A percentile compares a stretch with the other conserved stretches of the same genome.
phyloP scores from a whole-genome alignment of 2,888 invertebrate genomes.

The Xiphydria camelus region DNA sequence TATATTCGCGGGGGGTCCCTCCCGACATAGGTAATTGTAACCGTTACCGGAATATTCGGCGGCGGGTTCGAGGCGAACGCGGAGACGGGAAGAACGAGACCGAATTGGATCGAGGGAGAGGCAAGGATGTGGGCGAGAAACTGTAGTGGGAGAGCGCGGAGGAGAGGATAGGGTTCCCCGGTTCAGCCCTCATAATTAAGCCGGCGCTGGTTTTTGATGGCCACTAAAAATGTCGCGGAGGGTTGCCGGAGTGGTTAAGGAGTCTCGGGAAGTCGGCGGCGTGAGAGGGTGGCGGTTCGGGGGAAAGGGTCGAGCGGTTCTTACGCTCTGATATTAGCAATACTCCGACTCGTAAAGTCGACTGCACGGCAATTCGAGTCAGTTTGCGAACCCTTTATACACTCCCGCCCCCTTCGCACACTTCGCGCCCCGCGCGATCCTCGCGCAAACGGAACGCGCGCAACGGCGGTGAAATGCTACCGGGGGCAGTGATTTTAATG shows the following conservation, averaged over 20 bases:
- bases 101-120: neutral
- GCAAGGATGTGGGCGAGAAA: neutral
- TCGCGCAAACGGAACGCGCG: slow-evolving; percentile 12
- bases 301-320: slow-evolving; percentile 14
- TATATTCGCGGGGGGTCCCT: too few species aligned
- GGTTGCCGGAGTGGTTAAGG: slow-evolving; percentile 51
- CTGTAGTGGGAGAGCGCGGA: neutral
- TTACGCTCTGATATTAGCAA: slow-evolving; percentile 54
- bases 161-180: slow-evolving; percentile 14
- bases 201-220: slow-evolving; percentile 54
- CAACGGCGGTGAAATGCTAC: slow-evolving; percentile 35
- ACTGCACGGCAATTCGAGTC: slow-evolving; percentile 54
- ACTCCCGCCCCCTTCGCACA: slow-evolving; percentile 28
- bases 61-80: neutral
- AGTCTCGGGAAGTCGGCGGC: slow-evolving; percentile 32
- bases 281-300: neutral
- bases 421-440: slow-evolving; percentile 5
- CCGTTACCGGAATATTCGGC: too few species aligned
- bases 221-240: slow-evolving; percentile 57
- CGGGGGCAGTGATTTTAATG: slow-evolving; percentile 50
- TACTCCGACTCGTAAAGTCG: slow-evolving; percentile 54
- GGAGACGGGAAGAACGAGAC: neutral
- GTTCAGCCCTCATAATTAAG: slow-evolving; percentile 52
- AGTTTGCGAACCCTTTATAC: slow-evolving; percentile 56
- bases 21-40: too few species aligned